These are phyloP conservation scores for Drosophila ohnishii DNA, from an alignment of 1,140 invertebrate genomes.

Conservation along the genomic window DNA sequence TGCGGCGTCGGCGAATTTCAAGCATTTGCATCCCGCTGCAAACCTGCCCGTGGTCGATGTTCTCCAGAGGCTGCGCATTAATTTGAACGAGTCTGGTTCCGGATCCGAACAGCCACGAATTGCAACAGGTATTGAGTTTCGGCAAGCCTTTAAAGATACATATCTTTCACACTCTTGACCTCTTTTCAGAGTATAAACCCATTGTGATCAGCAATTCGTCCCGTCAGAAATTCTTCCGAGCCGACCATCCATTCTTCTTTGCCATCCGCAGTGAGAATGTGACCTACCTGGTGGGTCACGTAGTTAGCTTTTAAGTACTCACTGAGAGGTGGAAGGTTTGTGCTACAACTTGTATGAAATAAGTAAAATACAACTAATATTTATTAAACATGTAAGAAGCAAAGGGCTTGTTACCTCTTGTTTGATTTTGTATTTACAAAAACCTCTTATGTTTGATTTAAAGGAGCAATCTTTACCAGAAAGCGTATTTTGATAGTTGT, in stretches of 20 bases:
- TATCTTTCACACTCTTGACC: not conserved
- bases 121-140: slow-evolving; percentile 44
- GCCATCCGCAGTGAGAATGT: slow-evolving; percentile 71
- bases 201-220: slow-evolving; percentile 81
- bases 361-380: slow-evolving; percentile 29
- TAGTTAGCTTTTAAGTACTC: slow-evolving; percentile 58
- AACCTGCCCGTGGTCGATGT: slow-evolving; percentile 64
- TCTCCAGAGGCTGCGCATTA: slow-evolving; percentile 68
- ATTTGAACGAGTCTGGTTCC: slow-evolving; percentile 73
- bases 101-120: slow-evolving; percentile 41
- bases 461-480: not conserved
- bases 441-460: not conserved
- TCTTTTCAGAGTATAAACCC: slow-evolving; percentile 66
- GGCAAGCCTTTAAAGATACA: not conserved
- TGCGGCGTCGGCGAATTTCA: slow-evolving; percentile 61
- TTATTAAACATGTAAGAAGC: slow-evolving; percentile 12
- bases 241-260: slow-evolving; percentile 81
- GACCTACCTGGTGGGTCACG: slow-evolving; percentile 72
- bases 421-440: not conserved
- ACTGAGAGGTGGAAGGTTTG: not conserved
- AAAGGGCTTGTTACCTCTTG: not conserved
- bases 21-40: slow-evolving; percentile 59
- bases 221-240: slow-evolving; percentile 78
- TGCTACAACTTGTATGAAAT: slow-evolving; percentile 25
- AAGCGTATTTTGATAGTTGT: not conserved